These are phyloP conservation scores for Aphodius granarius DNA, from an alignment of 2,888 invertebrate genomes.

Conservation along the genomic window DNA sequence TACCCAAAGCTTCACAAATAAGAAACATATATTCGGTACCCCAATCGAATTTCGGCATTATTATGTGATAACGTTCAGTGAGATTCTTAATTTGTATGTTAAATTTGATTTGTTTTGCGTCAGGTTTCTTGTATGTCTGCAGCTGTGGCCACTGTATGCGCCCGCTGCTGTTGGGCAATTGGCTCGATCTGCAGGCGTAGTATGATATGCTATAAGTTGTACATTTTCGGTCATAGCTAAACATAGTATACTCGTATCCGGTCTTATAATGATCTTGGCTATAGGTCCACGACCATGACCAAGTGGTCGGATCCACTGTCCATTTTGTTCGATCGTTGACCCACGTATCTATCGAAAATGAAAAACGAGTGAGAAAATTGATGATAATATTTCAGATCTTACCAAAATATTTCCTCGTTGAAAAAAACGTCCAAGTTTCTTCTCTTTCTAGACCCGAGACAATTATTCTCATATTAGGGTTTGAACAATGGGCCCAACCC, in stretches of 20 bases:
- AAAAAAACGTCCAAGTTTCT: not conserved
- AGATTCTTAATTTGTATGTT: not conserved
- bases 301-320: not conserved
- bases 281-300: not conserved
- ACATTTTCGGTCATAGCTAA: too few relatives aligned
- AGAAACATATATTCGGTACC: not conserved
- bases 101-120: not conserved
- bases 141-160: not conserved
- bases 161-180: not conserved
- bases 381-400: not conserved
- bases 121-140: not conserved
- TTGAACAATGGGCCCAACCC: not conserved
- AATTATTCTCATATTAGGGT: not conserved
- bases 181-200: not conserved
- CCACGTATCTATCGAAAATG: not conserved
- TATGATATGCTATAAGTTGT: too few relatives aligned
- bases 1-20: not conserved
- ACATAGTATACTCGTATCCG: too few relatives aligned
- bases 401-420: not conserved
- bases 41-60: not conserved
- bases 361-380: not conserved
- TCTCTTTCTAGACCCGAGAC: too few relatives aligned
- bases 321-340: not conserved
- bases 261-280: too few relatives aligned
- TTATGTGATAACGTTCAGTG: not conserved